Evolutionary conservation across 2,113 vertebrate species (phyloP).

Genomic region (Apodemus speciosus): DNA sequence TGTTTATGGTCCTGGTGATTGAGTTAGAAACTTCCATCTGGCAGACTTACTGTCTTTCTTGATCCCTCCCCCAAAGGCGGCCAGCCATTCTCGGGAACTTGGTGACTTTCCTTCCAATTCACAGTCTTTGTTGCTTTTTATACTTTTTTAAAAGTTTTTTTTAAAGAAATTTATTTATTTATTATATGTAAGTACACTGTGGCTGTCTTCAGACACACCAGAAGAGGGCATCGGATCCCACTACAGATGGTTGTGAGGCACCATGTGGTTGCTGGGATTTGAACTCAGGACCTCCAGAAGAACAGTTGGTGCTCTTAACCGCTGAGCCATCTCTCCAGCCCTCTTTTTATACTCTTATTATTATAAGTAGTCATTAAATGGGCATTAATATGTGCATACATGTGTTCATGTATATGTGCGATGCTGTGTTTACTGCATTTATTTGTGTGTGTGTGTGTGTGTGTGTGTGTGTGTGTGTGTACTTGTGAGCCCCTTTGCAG

Average conservation of each 20-base stretch:
- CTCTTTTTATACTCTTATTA: slow-evolving; percentile 26
- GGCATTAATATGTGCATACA: background rate
- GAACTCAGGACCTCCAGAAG: too few species aligned
- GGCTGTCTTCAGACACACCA: too few species aligned
- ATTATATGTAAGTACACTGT: too few species aligned
- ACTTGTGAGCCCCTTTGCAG: background rate
- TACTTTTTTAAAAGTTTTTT: background rate
- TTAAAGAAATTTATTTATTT: too few species aligned
- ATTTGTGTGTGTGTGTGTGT: background rate
- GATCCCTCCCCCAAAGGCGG: background rate
- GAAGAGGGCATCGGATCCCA: too few species aligned
- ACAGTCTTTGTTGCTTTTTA: background rate
- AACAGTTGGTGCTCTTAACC: too few species aligned
- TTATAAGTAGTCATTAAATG: background rate
- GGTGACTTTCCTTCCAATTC: background rate
- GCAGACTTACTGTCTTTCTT: background rate
- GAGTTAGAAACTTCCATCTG: background rate
- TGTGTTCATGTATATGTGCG: background rate
- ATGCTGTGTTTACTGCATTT: background rate
- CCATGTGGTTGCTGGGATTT: too few species aligned
- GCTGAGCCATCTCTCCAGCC: too few species aligned
- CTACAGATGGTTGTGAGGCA: too few species aligned
- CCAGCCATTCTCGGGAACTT: background rate
- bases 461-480: background rate
- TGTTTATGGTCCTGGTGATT: background rate